A percentile compares a stretch with the other conserved stretches of the same genome.
Evolutionary conservation across 1,140 invertebrate species (phyloP).

Genomic region (Elysia chlorotica): DNA sequence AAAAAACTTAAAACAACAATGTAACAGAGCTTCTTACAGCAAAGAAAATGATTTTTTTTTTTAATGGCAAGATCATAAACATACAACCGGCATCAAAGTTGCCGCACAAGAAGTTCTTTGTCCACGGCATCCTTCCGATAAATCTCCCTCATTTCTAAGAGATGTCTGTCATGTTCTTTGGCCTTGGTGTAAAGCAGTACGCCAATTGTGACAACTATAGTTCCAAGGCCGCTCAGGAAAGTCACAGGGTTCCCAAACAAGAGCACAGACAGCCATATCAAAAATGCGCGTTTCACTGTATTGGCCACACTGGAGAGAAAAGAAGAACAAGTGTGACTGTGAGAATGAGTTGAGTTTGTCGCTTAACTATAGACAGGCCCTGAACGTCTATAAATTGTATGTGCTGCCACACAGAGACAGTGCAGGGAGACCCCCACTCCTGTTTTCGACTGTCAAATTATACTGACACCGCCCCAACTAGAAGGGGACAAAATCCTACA

Average conservation of each 20-base stretch:
- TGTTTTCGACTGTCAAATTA: too few species aligned
- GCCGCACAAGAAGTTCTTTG: conserved; percentile 1
- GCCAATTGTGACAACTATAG: conserved; percentile 75
- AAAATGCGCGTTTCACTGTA: conserved; percentile 81
- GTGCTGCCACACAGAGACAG: too few species aligned
- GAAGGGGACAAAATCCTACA: background rate
- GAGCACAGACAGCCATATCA: conserved; percentile 83
- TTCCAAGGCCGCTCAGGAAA: conserved; percentile 77
- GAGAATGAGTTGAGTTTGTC: background rate
- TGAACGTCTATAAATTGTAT: background rate
- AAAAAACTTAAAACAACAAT: too few species aligned
- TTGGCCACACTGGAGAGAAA: conserved; percentile 75
- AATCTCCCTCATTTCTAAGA: conserved; percentile 6
- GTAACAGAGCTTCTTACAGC: too few species aligned
- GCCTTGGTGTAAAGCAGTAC: conserved; percentile 77
- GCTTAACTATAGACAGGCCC: background rate
- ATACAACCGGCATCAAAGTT: background rate
- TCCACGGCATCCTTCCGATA: conserved; percentile 14
- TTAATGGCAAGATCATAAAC: too few species aligned
- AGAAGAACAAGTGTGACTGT: background rate
- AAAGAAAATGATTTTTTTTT: too few species aligned
- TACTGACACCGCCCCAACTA: too few species aligned
- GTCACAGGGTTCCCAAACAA: conserved; percentile 83
- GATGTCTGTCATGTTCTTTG: conserved; percentile 49
- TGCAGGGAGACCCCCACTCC: too few species aligned